Evolutionary conservation across 2,888 invertebrate genomes (phyloP), one percentile per base, ranked within the genome.

Genomic region (Bombyx huttoni): DNA sequence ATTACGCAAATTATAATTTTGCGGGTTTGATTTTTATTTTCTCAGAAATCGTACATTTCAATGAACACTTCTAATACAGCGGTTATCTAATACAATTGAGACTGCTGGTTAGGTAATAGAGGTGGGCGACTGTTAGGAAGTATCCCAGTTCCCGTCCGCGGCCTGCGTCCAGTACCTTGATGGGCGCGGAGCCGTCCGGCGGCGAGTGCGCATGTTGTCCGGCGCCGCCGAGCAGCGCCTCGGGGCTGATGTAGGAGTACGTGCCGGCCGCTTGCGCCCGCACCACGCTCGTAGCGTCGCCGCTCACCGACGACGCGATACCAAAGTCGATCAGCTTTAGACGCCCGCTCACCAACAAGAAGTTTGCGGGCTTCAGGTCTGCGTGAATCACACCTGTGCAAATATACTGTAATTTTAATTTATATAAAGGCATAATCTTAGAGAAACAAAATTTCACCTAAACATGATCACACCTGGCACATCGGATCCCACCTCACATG

Each of bases 301-400:
- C 90, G 63, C 95, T 94, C 60, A 98, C 91, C 51, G 94, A 92
- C 49, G 96, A 95, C 49, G 98, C 96, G 68, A 99, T 98, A 52
- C 98, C 99, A 88, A 99, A 99, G 89, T 99, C 99, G 61, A 99
- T 99, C 54, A 99, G 87, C 87, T 99, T 99, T 52, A 99, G 81
- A 48, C 93, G 91, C 1, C 95, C 96, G 57, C 92, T 91, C 7
- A 96, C 95, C 70, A 97, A 89, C 47, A 99, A 89, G 81, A 99
- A 99, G 83, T 99, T 99, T 0, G 97, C 97, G 0, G 99, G 99
- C 78, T 99, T 99, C 62, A 99, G 83, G 81, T 99, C 99, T 0
- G 97, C 95, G 83, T 99, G 99, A 63, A 99, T 96, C 2, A 99
- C 96, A 51, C 96, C 97, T 96, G 70, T 1, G 13, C 8, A 49